These are phyloP conservation scores for Microcebus ravelobensis DNA, from an alignment of 2,113 vertebrate species.

Conservation along the genomic window DNA sequence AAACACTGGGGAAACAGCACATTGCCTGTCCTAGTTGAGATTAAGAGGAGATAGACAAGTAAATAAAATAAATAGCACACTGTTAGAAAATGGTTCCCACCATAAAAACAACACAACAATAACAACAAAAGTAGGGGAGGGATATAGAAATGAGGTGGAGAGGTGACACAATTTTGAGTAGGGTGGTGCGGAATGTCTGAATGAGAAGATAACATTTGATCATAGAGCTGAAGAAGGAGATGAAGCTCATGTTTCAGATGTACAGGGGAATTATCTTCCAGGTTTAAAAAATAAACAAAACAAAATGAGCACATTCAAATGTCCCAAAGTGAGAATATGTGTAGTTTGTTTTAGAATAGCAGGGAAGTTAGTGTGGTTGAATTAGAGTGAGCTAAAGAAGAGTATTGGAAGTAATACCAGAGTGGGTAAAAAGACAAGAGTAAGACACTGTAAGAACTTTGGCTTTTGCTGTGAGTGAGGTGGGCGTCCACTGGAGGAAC, in stretches of 20 bases:
- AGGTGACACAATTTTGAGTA: background rate
- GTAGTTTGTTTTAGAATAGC: background rate
- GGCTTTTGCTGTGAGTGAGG: background rate
- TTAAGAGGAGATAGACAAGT: background rate
- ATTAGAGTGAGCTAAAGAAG: background rate
- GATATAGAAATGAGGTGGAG: background rate
- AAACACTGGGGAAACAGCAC: rapidly evolving
- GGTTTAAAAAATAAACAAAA: background rate
- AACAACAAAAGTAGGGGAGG: too few species aligned
- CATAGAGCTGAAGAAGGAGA: background rate
- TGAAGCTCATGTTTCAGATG: background rate
- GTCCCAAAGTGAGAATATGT: background rate
- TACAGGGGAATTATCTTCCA: background rate
- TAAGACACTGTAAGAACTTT: background rate
- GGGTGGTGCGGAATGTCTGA: background rate
- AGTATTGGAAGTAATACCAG: background rate
- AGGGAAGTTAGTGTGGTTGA: background rate
- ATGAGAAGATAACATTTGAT: background rate
- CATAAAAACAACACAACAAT: background rate
- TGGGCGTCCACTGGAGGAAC: background rate
- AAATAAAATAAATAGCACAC: background rate
- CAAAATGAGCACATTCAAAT: background rate
- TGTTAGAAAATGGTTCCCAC: background rate
- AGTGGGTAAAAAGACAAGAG: too few species aligned
- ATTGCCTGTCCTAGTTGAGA: background rate